Percentiles rank a stretch among this genome's conserved stretches.
phyloP scores from a whole-genome alignment of 2,113 vertebrate species.

The Gymnorhina tibicen region DNA sequence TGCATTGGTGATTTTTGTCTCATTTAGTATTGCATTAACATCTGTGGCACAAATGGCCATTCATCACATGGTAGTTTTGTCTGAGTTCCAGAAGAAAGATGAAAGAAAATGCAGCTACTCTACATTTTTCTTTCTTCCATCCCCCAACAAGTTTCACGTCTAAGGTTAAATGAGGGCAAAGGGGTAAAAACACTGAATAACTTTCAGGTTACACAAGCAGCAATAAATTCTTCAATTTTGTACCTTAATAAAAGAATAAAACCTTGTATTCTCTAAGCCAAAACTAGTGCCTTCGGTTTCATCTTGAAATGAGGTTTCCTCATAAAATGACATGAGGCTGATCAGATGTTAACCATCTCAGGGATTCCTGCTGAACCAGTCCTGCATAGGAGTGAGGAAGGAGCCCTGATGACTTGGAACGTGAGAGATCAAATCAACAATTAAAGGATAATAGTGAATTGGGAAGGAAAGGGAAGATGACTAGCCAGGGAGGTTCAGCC shows the following conservation, averaged over 20 bases:
- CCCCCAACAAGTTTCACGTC: not conserved
- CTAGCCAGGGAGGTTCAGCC: conserved; percentile 61
- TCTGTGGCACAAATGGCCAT: conserved; percentile 2
- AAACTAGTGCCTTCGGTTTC: not conserved
- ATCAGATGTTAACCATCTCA: not conserved
- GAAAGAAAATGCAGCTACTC: not conserved
- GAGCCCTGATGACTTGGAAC: not conserved
- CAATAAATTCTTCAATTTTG: not conserved
- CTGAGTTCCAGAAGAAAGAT: not conserved
- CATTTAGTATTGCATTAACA: not conserved
- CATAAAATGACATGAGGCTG: not conserved
- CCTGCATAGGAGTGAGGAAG: not conserved
- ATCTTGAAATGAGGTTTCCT: not conserved
- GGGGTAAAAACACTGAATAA: not conserved
- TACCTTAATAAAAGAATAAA: not conserved
- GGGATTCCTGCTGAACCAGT: conserved; percentile 10
- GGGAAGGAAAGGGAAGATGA: conserved; percentile 59
- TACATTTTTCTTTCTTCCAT: not conserved
- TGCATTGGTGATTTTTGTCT: not conserved
- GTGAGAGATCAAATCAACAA: conserved; percentile 10
- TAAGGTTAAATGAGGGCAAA: not conserved
- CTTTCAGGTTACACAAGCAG: not conserved
- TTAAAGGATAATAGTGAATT: conserved; percentile 49
- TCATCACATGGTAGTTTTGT: not conserved
- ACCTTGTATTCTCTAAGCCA: not conserved